Evolutionary conservation across 2,113 vertebrate species (phyloP), one percentile per base, ranked within the genome.

Genomic region (Oncorhynchus clarkii): DNA sequence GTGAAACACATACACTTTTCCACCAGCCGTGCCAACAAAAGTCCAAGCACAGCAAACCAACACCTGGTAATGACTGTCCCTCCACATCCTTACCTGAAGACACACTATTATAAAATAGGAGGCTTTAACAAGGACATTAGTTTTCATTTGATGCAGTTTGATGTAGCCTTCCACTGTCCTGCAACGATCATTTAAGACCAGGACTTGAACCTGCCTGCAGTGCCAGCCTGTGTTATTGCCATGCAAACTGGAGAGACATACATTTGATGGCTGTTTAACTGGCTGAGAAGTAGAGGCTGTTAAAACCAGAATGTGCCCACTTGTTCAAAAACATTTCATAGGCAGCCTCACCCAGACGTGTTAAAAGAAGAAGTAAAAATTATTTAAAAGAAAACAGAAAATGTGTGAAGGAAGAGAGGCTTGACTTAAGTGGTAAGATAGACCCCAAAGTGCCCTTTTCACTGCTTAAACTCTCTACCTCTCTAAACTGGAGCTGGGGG

Each of bases 11-110:
- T 83, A 81, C 77, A 78, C 29, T 48, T 60, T 81, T 86, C 75
- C 80, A 87, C 70, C 78, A 73, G 62, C 65, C 65, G 62, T 80
- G 80, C 86, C 85, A 85, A 80, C 86, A 67, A 81, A 78, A 75
- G 74, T 82, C 83, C 64, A 79, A 79, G 74, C 85, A 84, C 75
- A 83, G 76, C 80, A 79, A 86, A 78, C 79, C 72, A 51, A 84
- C 73, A 82, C 73, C 72, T 77, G 75, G 66, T 84, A 72, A 66
- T 34, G 6, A 34, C 34, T 34, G 34, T 34, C 34, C 60, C 26
- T 77, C 69, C 70, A 66, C 59, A 72, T 71, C 62, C n/a, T 77
- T 24, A 78, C 70, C 76, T 66, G 26, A 67, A 67, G 16, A 59
- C 51, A 24, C 31, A 34, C 34, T 22, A 1, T 14, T 6, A 60